These are phyloP conservation scores for Hylomyscus alleni DNA, from an alignment of 2,797 vertebrate species.

Conservation along the genomic window DNA sequence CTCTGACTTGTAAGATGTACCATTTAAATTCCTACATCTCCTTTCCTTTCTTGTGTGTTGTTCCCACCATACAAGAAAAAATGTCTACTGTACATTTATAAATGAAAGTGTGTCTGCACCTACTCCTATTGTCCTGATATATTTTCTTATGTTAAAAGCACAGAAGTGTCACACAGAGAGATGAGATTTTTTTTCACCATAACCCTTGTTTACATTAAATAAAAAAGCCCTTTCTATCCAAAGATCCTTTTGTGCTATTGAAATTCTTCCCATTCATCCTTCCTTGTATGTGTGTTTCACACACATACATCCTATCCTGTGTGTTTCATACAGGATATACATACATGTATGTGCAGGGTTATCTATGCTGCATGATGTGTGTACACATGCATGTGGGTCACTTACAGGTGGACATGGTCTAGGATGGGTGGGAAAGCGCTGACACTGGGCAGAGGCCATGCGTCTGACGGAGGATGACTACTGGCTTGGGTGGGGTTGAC, in stretches of 20 bases:
- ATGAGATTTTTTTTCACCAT: slow-evolving; percentile 27
- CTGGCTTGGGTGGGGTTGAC: slow-evolving; percentile 23
- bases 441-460: neutral
- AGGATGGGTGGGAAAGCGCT: slow-evolving; percentile 37
- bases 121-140: neutral
- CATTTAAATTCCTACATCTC: slow-evolving; percentile 9
- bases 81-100: neutral
- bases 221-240: slow-evolving; percentile 25
- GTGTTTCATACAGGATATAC: neutral
- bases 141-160: slow-evolving; percentile 44
- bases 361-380: neutral
- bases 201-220: slow-evolving; percentile 13
- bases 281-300: neutral
- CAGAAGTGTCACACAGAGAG: neutral
- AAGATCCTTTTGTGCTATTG: neutral
- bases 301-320: too few species aligned
- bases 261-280: slow-evolving; percentile 26
- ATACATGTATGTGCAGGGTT: neutral
- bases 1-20: slow-evolving; percentile 29
- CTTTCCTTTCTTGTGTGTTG: neutral
- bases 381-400: too few species aligned
- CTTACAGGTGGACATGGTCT: slow-evolving; percentile 13
- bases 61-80: neutral
- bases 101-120: neutral
- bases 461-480: neutral